Base-by-base conservation (phyloP, 1,140 invertebrate genomes). In the Pachypeltis micranthus region DNA sequence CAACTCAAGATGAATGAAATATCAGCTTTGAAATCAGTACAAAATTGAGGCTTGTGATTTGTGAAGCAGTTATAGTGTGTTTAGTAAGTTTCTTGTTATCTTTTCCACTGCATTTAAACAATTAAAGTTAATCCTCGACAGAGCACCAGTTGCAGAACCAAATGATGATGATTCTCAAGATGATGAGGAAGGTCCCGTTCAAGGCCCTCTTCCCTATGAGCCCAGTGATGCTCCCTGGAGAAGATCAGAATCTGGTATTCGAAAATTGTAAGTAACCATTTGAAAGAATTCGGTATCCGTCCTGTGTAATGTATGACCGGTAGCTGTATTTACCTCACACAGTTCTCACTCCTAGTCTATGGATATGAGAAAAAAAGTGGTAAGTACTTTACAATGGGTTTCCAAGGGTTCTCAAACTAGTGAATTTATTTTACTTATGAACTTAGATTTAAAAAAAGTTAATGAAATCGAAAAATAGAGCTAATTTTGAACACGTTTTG, bases 141-240 rank as follows among this genome's bases (percentile, higher is more conserved):
- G n/a, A n/a, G n/a, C n/a, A n/a, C n/a, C n/a, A n/a, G n/a, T n/a
- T n/a, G n/a, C n/a, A n/a, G n/a, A n/a, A n/a, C n/a, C n/a, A n/a
- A n/a, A n/a, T n/a, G n/a, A n/a, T 16, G 47, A 10, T 51, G 61
- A 59, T 3, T 39, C 19, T 54, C 24, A 26, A 58, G 79, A 83
- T 29, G 84, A 85, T 58, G 85, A 88, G 44, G 91, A 93, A 70
- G 83, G 87, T 28, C 88, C 91, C 24, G 94, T 98, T 1, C 92
- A 97, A 77, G 95, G 95, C 16, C 95, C 95, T 25, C 82, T 98
- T 67, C 94, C 94, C 59, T 87, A 85, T 63, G 95, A 98, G 75
- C 95, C 95, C 16, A 90, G 94, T 69, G 94, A 98, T 76, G 96
- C 96, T 65, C 85, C 90, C 0, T 93, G 88, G 88, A 91, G 90